These are phyloP conservation scores for Argyrosomus regius DNA, from an alignment of 2,797 vertebrate species.

Conservation along the genomic window DNA sequence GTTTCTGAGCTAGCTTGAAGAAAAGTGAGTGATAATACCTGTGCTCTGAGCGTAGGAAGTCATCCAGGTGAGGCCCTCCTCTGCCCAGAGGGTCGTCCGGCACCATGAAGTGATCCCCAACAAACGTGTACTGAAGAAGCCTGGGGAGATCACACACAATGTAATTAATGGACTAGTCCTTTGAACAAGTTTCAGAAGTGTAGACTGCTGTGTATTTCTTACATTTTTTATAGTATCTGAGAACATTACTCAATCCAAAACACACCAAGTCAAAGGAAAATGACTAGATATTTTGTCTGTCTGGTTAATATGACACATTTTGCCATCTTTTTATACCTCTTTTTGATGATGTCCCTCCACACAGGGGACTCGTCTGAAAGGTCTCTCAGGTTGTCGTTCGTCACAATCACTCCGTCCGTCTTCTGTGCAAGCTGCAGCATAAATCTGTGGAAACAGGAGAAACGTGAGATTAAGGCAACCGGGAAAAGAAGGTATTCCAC, in stretches of 20 bases:
- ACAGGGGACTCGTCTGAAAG: conserved; percentile 87
- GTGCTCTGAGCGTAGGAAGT: conserved; percentile 86
- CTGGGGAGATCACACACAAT: conserved; percentile 66
- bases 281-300: not conserved
- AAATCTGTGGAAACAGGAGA: conserved; percentile 77
- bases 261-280: no score
- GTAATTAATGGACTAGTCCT: not conserved
- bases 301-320: not conserved
- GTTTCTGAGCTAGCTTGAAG: not conserved
- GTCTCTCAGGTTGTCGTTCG: conserved; percentile 93
- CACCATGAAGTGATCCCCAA: conserved; percentile 93
- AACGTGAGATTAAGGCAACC: not conserved
- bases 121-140: conserved; percentile 92
- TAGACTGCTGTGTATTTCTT: no score
- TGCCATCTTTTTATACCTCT: conserved; percentile 79
- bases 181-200: not conserved
- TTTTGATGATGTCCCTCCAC: conserved; percentile 92
- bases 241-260: no score
- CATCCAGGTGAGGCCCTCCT: conserved; percentile 89
- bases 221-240: no score
- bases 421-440: conserved; percentile 90
- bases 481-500: not conserved
- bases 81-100: conserved; percentile 92
- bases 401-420: conserved; percentile 90
- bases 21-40: conserved; percentile 74